phyloP scores from a whole-genome alignment of 2,113 vertebrate species.

The Nothoprocta perdicaria region DNA sequence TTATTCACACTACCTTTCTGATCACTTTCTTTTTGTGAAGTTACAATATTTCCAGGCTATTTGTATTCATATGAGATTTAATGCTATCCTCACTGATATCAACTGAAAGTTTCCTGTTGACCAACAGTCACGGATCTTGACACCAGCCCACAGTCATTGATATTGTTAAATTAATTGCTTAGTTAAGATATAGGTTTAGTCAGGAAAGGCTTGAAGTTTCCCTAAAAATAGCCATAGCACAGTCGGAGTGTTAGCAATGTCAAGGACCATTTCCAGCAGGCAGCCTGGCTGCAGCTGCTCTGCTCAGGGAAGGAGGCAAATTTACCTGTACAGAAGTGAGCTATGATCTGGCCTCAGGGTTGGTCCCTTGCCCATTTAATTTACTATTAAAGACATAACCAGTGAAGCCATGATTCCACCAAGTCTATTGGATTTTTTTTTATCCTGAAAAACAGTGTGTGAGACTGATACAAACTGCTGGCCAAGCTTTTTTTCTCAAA shows the following conservation, averaged over 20 bases:
- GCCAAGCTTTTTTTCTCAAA: too few species aligned
- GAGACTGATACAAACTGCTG: too few species aligned
- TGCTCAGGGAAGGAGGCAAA: too few species aligned
- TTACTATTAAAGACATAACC: too few species aligned
- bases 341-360: too few species aligned
- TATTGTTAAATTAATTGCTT: background rate
- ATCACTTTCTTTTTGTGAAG: background rate
- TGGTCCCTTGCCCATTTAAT: too few species aligned
- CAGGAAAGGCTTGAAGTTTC: background rate
- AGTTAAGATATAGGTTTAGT: background rate
- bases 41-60: background rate
- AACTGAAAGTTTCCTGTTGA: background rate
- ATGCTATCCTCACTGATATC: background rate
- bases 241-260: background rate
- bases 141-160: too few species aligned
- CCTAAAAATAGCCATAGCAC: background rate
- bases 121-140: background rate
- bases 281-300: background rate
- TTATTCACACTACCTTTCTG: background rate
- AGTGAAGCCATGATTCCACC: too few species aligned
- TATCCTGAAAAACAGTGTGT: too few species aligned
- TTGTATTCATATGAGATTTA: background rate
- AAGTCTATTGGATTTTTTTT: too few species aligned
- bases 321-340: too few species aligned
- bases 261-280: background rate